Conservation (phyloP, 92 coral and sea anemone genomes). For the Porites rus region DNA sequence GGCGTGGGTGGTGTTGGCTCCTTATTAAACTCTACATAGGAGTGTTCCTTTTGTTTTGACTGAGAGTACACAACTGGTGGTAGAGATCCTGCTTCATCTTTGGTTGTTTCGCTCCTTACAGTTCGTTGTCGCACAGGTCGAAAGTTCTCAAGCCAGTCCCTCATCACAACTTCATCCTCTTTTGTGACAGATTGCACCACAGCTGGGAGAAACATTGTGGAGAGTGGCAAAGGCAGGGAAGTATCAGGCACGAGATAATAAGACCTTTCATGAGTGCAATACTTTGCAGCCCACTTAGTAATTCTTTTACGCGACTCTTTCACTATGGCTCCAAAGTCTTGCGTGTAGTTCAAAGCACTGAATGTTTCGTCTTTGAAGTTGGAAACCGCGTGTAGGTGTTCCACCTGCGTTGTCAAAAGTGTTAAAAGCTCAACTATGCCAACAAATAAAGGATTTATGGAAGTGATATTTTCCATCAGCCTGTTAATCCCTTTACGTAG, state of each 20-base stretch:
- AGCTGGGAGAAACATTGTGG: slow-evolving; percentile 10
- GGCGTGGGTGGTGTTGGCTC: slow-evolving; percentile 28
- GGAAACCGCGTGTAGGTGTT: slow-evolving; percentile 69
- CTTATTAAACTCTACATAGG: slow-evolving; percentile 30
- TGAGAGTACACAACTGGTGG: slow-evolving; percentile 10
- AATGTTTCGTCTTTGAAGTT: slow-evolving; percentile 71
- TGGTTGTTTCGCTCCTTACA: not conserved
- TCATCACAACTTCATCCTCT: slow-evolving; percentile 21
- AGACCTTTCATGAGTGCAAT: slow-evolving; percentile 34
- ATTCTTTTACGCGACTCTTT: slow-evolving; percentile 70
- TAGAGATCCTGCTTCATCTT: not conserved
- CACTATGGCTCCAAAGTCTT: slow-evolving; percentile 58
- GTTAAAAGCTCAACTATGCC: slow-evolving; percentile 30
- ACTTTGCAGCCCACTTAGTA: slow-evolving; percentile 70
- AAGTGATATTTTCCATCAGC: not conserved
- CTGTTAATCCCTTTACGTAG: not conserved
- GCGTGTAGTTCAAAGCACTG: slow-evolving; percentile 66
- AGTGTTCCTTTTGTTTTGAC: slow-evolving; percentile 36
- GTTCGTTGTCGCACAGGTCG: slow-evolving; percentile 24
- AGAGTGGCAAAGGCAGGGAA: slow-evolving; percentile 26
- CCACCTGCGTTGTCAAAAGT: slow-evolving; percentile 62
- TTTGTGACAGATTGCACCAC: not conserved
- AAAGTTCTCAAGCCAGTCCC: slow-evolving; percentile 14
- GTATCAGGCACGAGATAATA: slow-evolving; percentile 46
- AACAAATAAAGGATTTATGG: slow-evolving; percentile 46